phyloP scores from a whole-genome alignment of 2,888 invertebrate species.

The Xanthorhoe spadicearia region DNA sequence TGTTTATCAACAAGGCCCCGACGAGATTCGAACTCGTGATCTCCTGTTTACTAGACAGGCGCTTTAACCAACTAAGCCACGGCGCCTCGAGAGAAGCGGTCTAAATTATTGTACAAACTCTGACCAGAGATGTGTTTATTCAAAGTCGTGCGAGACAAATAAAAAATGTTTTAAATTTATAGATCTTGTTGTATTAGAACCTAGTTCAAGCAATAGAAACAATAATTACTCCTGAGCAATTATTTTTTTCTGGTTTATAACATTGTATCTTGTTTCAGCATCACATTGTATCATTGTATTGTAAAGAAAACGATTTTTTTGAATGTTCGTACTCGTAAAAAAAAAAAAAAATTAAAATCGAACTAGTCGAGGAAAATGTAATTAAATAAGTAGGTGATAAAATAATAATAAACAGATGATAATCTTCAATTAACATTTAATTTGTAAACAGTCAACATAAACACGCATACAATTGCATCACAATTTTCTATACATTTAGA shows the following conservation, averaged over 20 bases:
- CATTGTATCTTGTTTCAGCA: too few relatives aligned
- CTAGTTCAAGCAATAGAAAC: too few relatives aligned
- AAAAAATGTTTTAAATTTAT: too few relatives aligned
- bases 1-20: slow-evolving; percentile 63
- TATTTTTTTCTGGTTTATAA: too few relatives aligned
- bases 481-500: slow-evolving; percentile 60
- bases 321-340: too few relatives aligned
- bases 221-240: too few relatives aligned
- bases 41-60: slow-evolving; percentile 84
- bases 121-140: not conserved
- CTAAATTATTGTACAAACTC: slow-evolving; percentile 34
- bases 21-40: slow-evolving; percentile 82
- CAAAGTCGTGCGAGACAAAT: too few relatives aligned
- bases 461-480: slow-evolving; percentile 62
- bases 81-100: slow-evolving; percentile 52
- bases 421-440: slow-evolving; percentile 62
- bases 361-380: not conserved
- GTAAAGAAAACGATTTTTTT: too few relatives aligned
- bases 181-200: too few relatives aligned
- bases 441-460: slow-evolving; percentile 78
- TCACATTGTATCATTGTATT: too few relatives aligned
- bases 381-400: not conserved
- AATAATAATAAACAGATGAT: slow-evolving; percentile 42
- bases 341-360: too few relatives aligned
- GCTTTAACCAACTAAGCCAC: slow-evolving; percentile 83